Percentiles rank a stretch among this genome's conserved stretches.
Conservation (phyloP, 2,113 vertebrate species). For the Micromys minutus region DNA sequence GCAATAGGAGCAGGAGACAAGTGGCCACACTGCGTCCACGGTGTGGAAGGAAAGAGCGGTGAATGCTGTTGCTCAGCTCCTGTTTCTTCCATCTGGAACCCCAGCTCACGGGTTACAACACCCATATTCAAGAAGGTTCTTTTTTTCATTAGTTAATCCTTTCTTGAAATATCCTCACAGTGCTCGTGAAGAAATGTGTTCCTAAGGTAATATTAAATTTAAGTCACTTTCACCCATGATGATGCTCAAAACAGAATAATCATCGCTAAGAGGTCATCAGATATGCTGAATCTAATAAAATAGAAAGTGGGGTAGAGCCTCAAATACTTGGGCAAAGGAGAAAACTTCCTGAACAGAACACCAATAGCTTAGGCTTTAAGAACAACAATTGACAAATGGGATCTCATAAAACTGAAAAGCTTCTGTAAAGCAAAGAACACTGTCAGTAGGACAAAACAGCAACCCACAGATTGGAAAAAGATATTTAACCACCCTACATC, state of each 20-base stretch:
- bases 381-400: too few relatives aligned
- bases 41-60: background rate
- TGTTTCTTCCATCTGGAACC: too few relatives aligned
- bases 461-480: too few relatives aligned
- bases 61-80: background rate
- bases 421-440: slow-evolving; percentile 3
- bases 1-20: background rate
- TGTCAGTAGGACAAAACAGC: too few relatives aligned
- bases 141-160: background rate
- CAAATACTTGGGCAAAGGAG: too few relatives aligned
- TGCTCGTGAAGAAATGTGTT: background rate
- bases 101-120: background rate
- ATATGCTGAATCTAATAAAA: too few relatives aligned
- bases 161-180: background rate
- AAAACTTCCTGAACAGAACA: too few relatives aligned
- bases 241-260: background rate
- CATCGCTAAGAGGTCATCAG: background rate
- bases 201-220: background rate
- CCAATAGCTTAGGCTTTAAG: too few relatives aligned
- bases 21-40: background rate
- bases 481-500: too few relatives aligned
- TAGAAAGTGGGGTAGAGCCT: too few relatives aligned
- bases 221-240: background rate
- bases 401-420: too few relatives aligned
- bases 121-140: background rate